A percentile compares a stretch with the other conserved stretches of the same genome.
Conservation (phyloP, 1,140 invertebrate species). For the Halesus radiatus region DNA sequence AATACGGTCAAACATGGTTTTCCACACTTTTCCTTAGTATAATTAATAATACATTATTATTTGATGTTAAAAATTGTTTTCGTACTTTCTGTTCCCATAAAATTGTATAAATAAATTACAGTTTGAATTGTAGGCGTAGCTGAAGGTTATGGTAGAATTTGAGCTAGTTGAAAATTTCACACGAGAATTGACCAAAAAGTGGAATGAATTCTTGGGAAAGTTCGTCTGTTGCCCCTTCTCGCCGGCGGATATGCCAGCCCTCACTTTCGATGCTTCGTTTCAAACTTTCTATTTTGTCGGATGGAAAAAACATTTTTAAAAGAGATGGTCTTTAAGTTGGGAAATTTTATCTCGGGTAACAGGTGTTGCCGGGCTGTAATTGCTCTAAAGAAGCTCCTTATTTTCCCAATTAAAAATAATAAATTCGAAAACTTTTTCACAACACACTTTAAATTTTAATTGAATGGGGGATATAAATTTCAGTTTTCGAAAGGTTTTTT, state of each 20-base stretch:
- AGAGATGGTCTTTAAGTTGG: conserved; percentile 40
- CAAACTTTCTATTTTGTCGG: conserved; percentile 33
- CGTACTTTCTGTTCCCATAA: too few species aligned
- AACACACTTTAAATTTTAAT: conserved; percentile 20
- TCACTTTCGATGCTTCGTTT: conserved; percentile 35
- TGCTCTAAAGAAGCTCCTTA: conserved; percentile 10
- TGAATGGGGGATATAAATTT: conserved; percentile 6
- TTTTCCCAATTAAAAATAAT: conserved; percentile 25
- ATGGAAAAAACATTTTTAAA: conserved; percentile 38
- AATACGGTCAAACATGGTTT: too few species aligned
- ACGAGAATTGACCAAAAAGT: conserved; percentile 13
- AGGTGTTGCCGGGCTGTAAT: conserved; percentile 35
- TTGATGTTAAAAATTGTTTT: too few species aligned
- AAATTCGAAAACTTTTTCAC: conserved; percentile 5
- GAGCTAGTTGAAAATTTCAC: not conserved
- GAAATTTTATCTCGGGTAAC: conserved; percentile 40
- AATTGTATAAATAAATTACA: too few species aligned
- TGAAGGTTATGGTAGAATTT: not conserved
- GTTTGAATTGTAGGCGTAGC: too few species aligned
- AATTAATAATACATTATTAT: too few species aligned
- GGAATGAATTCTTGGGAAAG: conserved; percentile 15
- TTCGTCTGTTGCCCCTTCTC: not conserved
- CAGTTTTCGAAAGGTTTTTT: not conserved
- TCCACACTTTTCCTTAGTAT: too few species aligned
- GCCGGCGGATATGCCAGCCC: conserved; percentile 14